Percentiles rank a stretch among this genome's conserved stretches.
Evolutionary conservation across 2,797 vertebrate species (phyloP).

Genomic region (Halcyon chelicuti): DNA sequence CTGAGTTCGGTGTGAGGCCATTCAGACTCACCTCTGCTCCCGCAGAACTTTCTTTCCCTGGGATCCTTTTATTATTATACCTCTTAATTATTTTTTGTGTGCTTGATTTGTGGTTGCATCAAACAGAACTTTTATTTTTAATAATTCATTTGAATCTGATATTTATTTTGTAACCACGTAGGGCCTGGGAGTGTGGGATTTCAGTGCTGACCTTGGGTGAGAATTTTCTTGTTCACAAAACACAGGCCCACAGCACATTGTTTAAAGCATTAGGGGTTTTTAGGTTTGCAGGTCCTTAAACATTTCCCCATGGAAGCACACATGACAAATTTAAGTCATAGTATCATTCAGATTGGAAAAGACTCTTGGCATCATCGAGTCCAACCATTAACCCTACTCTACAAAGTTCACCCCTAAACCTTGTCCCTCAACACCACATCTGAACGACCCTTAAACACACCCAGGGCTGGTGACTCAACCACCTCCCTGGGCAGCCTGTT

Average conservation of each 20-base stretch:
- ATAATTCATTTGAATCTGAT: background rate
- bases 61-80: background rate
- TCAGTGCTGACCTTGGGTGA: background rate
- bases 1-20: background rate
- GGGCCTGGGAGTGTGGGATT: background rate
- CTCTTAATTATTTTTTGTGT: background rate
- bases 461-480: too few relatives aligned
- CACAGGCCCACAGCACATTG: accelerated
- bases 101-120: background rate
- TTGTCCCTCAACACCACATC: too few relatives aligned
- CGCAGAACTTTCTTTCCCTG: background rate
- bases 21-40: background rate
- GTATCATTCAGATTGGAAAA: too few relatives aligned
- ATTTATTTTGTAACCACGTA: background rate
- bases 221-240: background rate
- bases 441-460: too few relatives aligned
- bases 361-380: too few relatives aligned
- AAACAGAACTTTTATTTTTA: background rate
- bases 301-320: background rate
- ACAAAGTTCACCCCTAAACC: too few relatives aligned
- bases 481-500: too few relatives aligned
- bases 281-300: background rate
- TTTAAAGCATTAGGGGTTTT: background rate
- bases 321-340: background rate
- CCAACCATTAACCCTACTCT: too few relatives aligned